phyloP scores from a whole-genome alignment of 2,113 vertebrate genomes.

The Cephalopterus ornatus region DNA sequence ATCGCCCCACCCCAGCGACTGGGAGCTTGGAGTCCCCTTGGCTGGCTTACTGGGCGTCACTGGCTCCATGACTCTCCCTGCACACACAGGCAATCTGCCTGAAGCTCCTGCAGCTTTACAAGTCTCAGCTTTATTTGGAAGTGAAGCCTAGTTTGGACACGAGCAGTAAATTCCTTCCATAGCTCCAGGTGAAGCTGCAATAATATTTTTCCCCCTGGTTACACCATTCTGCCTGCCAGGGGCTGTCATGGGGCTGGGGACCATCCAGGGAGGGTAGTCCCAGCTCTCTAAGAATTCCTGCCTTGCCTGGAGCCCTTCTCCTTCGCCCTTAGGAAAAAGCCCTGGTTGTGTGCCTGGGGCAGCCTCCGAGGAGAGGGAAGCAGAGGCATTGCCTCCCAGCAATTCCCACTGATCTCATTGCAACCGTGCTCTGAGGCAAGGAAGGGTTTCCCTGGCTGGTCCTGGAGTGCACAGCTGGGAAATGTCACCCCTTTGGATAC shows the following conservation, averaged over 20 bases:
- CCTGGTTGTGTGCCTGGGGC: not conserved
- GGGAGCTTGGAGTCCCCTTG: not conserved
- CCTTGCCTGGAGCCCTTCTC: not conserved
- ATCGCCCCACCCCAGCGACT: too few relatives aligned
- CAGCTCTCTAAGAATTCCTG: not conserved
- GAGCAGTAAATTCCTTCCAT: not conserved
- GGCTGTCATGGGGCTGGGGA: not conserved
- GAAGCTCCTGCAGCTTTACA: not conserved
- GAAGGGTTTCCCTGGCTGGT: not conserved
- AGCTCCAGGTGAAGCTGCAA: not conserved
- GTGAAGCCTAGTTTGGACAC: not conserved
- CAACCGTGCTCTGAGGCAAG: not conserved
- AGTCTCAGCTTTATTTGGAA: not conserved
- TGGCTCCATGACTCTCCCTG: not conserved
- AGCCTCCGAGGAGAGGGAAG: accelerated
- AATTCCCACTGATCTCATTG: not conserved
- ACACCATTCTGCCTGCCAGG: not conserved
- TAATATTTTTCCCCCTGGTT: not conserved
- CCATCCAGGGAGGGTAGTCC: not conserved
- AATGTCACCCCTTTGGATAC: accelerated
- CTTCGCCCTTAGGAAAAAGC: not conserved
- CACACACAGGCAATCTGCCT: not conserved
- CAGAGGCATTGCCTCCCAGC: not conserved
- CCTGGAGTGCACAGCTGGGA: not conserved
- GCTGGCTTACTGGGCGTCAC: not conserved